Percentiles rank a stretch among this genome's conserved stretches.
Conservation (phyloP, 1,140 invertebrate genomes). For the Leptestheria dahalacensis region DNA sequence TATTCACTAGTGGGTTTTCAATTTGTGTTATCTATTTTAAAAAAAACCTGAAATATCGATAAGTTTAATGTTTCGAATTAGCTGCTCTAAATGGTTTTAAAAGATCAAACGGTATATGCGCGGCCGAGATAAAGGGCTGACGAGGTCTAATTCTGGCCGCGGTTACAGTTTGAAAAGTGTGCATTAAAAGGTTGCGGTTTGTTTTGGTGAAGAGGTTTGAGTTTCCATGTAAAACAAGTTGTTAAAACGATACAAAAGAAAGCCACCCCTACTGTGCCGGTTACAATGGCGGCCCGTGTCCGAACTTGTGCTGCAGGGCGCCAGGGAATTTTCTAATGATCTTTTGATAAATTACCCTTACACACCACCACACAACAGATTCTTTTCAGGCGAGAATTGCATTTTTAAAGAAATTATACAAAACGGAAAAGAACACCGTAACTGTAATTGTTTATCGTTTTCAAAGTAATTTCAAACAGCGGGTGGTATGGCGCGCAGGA, state of each 20-base stretch:
- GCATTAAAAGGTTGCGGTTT: not conserved
- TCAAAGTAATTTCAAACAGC: too few relatives aligned
- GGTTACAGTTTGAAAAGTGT: not conserved
- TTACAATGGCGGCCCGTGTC: not conserved
- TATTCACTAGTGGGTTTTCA: too few relatives aligned
- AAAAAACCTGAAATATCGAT: too few relatives aligned
- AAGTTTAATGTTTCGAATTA: too few relatives aligned
- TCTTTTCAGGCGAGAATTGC: not conserved
- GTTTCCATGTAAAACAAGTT: not conserved
- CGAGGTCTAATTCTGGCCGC: too few relatives aligned
- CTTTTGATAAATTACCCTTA: not conserved
- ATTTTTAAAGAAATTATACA: not conserved
- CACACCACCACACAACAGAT: not conserved
- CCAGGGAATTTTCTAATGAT: not conserved
- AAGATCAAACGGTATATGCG: too few relatives aligned
- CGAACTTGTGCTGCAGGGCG: not conserved
- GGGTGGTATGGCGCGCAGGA: too few relatives aligned
- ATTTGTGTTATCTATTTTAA: too few relatives aligned
- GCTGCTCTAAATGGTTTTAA: too few relatives aligned
- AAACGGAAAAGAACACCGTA: not conserved
- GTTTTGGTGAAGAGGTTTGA: too few relatives aligned
- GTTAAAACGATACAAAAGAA: not conserved
- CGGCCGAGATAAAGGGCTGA: too few relatives aligned
- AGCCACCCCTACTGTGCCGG: not conserved
- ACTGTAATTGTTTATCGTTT: too few relatives aligned